These are phyloP conservation scores for Mus caroli DNA, from an alignment of 2,797 vertebrate genomes.

Conservation along the genomic window DNA sequence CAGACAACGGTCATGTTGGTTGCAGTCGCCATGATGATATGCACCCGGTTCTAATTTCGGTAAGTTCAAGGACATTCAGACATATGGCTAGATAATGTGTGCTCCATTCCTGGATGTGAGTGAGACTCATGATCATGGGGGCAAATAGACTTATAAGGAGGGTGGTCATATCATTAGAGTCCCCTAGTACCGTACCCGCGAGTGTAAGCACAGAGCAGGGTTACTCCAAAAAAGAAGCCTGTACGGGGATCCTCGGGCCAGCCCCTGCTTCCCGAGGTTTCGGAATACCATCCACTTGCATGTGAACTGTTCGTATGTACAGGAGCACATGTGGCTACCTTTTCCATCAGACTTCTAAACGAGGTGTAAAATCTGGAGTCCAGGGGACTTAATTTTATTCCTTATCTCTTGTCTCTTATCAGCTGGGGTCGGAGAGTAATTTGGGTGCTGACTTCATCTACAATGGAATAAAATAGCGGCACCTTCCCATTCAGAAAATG, in stretches of 20 bases:
- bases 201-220: not conserved
- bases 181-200: not conserved
- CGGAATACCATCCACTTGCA: not conserved
- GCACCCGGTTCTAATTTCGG: not conserved
- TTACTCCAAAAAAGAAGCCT: constrained; percentile 18
- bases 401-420: constrained; percentile 23
- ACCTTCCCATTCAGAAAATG: not conserved
- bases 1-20: not conserved
- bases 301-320: not conserved
- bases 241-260: not conserved
- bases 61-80: not conserved
- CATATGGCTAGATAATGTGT: not conserved
- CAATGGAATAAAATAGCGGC: not conserved
- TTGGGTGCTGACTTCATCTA: constrained; percentile 22
- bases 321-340: not conserved
- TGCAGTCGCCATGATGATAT: not conserved
- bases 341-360: constrained; percentile 53
- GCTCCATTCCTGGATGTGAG: not conserved
- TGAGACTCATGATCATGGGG: not conserved
- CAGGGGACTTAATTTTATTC: not conserved
- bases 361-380: not conserved
- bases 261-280: not conserved
- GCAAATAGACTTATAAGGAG: not conserved
- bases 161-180: not conserved
- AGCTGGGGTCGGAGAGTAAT: not conserved